A percentile compares a stretch with the other conserved stretches of the same genome.
phyloP scores from a whole-genome alignment of 2,113 vertebrate species.

The Apistogramma diplotaenia region DNA sequence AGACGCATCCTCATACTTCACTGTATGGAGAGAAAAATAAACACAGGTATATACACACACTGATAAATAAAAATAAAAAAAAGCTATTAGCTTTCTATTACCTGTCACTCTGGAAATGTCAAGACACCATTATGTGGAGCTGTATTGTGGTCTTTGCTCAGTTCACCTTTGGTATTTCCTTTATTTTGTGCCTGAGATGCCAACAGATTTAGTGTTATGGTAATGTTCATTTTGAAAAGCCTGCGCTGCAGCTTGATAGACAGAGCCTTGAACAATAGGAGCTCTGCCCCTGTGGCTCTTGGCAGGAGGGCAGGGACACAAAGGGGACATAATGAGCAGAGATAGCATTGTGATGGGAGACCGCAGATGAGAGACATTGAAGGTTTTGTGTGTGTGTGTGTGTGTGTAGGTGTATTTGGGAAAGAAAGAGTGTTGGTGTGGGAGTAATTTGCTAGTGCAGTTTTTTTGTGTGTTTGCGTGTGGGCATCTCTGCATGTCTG shows the following conservation, averaged over 20 bases:
- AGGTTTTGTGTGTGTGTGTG: not conserved
- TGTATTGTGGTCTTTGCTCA: slow-evolving; percentile 46
- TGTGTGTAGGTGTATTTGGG: not conserved
- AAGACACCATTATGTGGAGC: slow-evolving; percentile 50
- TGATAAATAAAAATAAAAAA: not conserved
- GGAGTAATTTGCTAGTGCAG: slow-evolving; percentile 10
- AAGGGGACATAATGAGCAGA: slow-evolving; percentile 66
- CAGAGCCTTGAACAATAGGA: slow-evolving; percentile 49
- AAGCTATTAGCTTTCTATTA: slow-evolving; percentile 36
- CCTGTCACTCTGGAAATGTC: slow-evolving; percentile 52
- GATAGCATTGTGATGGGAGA: slow-evolving; percentile 56
- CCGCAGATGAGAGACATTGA: slow-evolving; percentile 39
- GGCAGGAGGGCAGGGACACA: slow-evolving; percentile 58
- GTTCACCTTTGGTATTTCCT: slow-evolving; percentile 61
- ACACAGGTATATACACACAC: not conserved
- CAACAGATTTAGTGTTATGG: slow-evolving; percentile 58
- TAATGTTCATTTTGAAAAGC: slow-evolving; percentile 68
- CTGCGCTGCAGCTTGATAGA: slow-evolving; percentile 40
- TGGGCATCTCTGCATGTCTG: slow-evolving; percentile 17
- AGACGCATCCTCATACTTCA: not conserved
- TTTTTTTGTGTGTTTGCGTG: slow-evolving; percentile 23
- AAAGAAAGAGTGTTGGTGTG: not conserved
- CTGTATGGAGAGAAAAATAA: not conserved
- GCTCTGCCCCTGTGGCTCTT: slow-evolving; percentile 38
- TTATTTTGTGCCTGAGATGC: slow-evolving; percentile 19